Evolutionary conservation across 2,888 invertebrate species (phyloP).

Genomic region (Selenia dentaria): DNA sequence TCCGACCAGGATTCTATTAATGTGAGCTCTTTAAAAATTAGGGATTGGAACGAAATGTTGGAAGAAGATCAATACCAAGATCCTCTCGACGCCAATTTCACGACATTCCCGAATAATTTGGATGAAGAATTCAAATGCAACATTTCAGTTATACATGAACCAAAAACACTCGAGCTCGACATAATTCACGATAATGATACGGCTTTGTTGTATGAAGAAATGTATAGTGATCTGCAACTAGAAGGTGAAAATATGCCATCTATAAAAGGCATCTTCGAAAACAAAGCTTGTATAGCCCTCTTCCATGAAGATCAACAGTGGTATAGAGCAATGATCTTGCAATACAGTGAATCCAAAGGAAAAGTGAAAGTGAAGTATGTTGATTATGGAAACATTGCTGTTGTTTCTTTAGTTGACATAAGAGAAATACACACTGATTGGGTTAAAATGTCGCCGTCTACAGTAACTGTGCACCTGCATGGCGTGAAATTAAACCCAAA

Average conservation of each 20-base stretch:
- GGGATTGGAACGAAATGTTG: constrained; percentile 62
- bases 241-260: constrained; percentile 65
- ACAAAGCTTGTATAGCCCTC: constrained; percentile 86
- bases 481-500: constrained; percentile 60
- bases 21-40: constrained; percentile 42
- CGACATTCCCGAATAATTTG: constrained; percentile 46
- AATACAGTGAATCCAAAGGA: constrained; percentile 66
- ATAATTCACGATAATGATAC: constrained; percentile 68
- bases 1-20: constrained; percentile 47
- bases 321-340: constrained; percentile 88
- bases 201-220: constrained; percentile 64
- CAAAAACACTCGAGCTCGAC: constrained; percentile 56
- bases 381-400: constrained; percentile 89
- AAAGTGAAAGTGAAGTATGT: constrained; percentile 87
- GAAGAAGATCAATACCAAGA: constrained; percentile 53
- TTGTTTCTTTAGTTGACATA: constrained; percentile 68
- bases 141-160: constrained; percentile 58
- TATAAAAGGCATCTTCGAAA: constrained; percentile 68
- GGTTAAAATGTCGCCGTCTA: constrained; percentile 77
- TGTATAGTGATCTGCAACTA: constrained; percentile 79
- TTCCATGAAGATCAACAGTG: constrained; percentile 86
- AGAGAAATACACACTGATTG: constrained; percentile 79
- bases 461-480: constrained; percentile 75
- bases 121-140: constrained; percentile 58
- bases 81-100: constrained; percentile 37